Conservation (phyloP, 2,113 vertebrate genomes). For the Mastomys coucha region DNA sequence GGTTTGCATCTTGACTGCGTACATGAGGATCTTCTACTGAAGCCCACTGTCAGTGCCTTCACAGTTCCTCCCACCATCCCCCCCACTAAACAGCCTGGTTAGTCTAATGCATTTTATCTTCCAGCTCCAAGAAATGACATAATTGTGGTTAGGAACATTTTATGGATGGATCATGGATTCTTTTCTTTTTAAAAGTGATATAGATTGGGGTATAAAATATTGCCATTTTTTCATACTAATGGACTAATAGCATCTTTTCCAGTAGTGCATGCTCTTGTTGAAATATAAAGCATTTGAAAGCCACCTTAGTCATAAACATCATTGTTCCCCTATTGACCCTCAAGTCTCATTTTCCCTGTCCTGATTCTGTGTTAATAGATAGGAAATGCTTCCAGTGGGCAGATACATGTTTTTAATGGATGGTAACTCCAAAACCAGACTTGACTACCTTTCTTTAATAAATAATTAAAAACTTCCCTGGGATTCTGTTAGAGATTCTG, state of each 20-base stretch:
- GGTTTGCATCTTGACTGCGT: no score
- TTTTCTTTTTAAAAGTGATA: background rate
- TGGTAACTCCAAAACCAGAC: background rate
- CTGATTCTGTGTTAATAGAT: background rate
- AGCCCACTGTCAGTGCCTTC: background rate
- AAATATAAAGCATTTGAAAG: background rate
- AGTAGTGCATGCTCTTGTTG: background rate
- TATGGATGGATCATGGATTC: background rate
- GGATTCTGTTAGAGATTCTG: background rate
- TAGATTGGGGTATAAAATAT: constrained; percentile 9
- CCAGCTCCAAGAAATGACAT: background rate
- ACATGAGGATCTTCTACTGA: background rate
- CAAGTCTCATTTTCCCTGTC: background rate
- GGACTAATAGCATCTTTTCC: background rate
- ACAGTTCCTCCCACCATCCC: background rate
- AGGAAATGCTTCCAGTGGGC: background rate
- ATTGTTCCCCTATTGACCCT: background rate
- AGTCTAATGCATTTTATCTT: background rate
- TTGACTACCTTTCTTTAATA: background rate
- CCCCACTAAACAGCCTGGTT: background rate
- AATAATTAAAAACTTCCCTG: background rate
- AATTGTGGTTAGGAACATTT: background rate
- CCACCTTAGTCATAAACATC: background rate
- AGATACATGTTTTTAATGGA: background rate
- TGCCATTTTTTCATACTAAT: background rate